A percentile compares a stretch with the other conserved stretches of the same genome.
phyloP scores from a whole-genome alignment of 2,113 vertebrate species.

The Pachycephala philippinensis region DNA sequence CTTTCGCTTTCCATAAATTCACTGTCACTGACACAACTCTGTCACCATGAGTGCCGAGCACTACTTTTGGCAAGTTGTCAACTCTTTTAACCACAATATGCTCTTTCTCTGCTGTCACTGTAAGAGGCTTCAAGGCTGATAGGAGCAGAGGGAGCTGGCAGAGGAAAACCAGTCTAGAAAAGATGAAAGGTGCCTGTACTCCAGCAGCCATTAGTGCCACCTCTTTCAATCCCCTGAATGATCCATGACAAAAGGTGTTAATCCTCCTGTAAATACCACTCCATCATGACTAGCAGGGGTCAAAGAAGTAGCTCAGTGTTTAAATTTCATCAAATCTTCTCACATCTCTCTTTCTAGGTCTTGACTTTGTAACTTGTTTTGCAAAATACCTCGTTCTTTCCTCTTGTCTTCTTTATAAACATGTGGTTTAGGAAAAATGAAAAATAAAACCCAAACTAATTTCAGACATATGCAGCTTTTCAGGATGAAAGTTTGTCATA shows the following conservation, averaged over 20 bases:
- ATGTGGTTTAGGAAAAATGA: neutral
- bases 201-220: neutral
- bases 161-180: neutral
- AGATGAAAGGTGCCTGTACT: constrained; percentile 14
- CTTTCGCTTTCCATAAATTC: neutral
- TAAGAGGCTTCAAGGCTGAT: neutral
- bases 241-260: constrained; percentile 4
- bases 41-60: neutral
- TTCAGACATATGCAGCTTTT: neutral
- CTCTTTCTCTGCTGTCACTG: neutral
- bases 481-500: neutral
- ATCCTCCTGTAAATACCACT: constrained; percentile 28
- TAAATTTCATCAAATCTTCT: neutral
- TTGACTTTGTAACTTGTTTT: neutral
- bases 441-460: neutral
- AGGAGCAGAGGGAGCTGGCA: neutral
- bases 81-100: neutral
- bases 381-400: neutral
- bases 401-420: neutral
- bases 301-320: constrained; percentile 14
- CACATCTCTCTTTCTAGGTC: neutral
- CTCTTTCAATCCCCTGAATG: neutral
- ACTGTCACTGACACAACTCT: neutral
- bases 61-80: neutral
- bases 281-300: neutral